Evolutionary conservation across 2,113 vertebrate species (phyloP), one percentile per base, ranked within the genome.

Genomic region (Corynorhinus townsendii): DNA sequence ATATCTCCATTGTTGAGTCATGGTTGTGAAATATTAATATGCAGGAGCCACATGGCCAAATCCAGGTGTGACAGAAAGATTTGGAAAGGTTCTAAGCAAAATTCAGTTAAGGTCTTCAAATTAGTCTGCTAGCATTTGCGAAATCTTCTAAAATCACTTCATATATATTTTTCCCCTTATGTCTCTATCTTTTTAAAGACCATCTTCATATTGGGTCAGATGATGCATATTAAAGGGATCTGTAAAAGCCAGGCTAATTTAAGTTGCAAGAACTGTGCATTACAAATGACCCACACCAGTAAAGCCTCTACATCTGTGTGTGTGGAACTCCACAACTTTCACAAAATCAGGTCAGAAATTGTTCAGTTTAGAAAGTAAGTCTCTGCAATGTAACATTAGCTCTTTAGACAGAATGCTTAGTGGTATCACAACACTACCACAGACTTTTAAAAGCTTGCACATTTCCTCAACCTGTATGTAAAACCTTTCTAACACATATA

Each of bases 181-280:
- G 93, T 96, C 75, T 93, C 91, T 97, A 59, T 98, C 94, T 97
- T 98, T 97, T 83, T 92, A 93, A 98, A 97, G 95, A 98, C 93
- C 89, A 95, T 98, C 94, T 98, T 95, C 97, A 97, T 98, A 98
- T 97, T 97, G 81, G 96, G 97, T 98, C 97, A 98, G 95, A 98
- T 98, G 97, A 98, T 98, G 95, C 93, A 98, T 98, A 98, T 97
- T 98, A 98, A 98, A 95, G 89, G 85, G 86, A 82, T 97, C 35
- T 94, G 90, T 85, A 96, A 98, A 98, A 98, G 85, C 86, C 96
- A 97, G 26, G 33, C 77, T 98, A 96, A 98, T 97, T 97, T 98
- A 97, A 98, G 89, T 83, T 95, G 59, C 81, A 97, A 92, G 77
- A 93, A 76, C 62, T 90, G 56, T n/a, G 71, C 95, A 97, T 98